phyloP scores from a whole-genome alignment of 1,140 invertebrate genomes.

The Chelonus insularis region DNA sequence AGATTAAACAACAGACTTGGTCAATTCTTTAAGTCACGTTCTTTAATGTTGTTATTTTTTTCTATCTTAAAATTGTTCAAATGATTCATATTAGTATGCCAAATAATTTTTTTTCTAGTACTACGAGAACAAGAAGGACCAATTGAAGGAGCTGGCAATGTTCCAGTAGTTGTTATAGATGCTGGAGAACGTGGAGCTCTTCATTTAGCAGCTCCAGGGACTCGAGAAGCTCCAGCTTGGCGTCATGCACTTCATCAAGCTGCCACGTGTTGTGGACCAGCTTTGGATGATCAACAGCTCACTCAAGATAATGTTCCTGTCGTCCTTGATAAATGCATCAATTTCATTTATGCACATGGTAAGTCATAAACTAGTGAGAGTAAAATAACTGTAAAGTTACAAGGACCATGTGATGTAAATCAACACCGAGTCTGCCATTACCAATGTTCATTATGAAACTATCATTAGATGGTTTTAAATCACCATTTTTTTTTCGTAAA shows the following conservation, averaged over 20 bases:
- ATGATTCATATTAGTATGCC: too few species aligned
- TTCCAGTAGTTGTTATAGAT: conserved; percentile 49
- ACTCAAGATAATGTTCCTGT: conserved; percentile 85
- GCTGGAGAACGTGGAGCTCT: conserved; percentile 47
- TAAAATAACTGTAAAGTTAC: too few species aligned
- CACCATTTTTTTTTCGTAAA: too few species aligned
- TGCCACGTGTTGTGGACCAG: conserved; percentile 74
- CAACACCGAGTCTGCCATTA: too few species aligned
- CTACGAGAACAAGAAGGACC: conserved; percentile 50
- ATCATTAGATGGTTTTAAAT: too few species aligned
- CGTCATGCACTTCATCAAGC: conserved; percentile 72
- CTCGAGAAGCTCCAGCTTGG: conserved; percentile 63
- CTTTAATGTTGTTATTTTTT: background rate
- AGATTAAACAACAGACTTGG: background rate
- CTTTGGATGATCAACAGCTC: conserved; percentile 80
- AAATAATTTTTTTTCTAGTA: conserved; percentile 52
- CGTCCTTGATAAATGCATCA: conserved; percentile 88
- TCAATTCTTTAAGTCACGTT: background rate
- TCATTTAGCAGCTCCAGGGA: conserved; percentile 45
- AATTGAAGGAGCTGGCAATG: conserved; percentile 32
- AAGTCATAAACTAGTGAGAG: too few species aligned
- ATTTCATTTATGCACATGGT: conserved; percentile 85
- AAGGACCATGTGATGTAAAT: too few species aligned
- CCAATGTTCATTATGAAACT: too few species aligned
- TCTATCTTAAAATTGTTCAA: background rate